A percentile compares a stretch with the other conserved stretches of the same genome.
These are phyloP conservation scores for Iguana delicatissima DNA, from an alignment of 2,797 vertebrate species.

Conservation along the genomic window DNA sequence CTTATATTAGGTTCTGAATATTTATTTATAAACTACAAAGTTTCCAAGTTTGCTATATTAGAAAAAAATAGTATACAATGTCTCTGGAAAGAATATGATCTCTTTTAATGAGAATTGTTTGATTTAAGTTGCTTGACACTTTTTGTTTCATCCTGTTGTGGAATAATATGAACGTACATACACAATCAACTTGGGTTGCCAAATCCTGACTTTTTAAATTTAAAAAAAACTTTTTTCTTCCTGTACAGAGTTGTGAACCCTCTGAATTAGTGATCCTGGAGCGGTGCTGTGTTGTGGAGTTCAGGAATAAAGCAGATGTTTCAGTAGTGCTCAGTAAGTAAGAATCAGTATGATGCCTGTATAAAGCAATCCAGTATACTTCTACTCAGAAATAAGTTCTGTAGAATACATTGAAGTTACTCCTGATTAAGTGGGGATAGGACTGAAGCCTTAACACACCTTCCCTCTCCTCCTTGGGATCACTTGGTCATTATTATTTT, in stretches of 20 bases:
- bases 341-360: neutral
- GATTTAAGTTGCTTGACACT: neutral
- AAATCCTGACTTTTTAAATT: conserved; percentile 46
- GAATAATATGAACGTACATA: neutral
- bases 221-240: conserved; percentile 45
- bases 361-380: neutral
- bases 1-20: neutral
- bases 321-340: conserved; percentile 65
- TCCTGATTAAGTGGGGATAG: too few relatives aligned
- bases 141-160: neutral
- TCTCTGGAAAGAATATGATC: neutral
- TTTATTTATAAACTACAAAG: neutral
- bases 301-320: conserved; percentile 68
- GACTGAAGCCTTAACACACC: neutral
- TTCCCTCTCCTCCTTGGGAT: neutral
- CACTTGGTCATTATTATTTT: neutral
- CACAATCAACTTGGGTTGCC: conserved; percentile 17
- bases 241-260: conserved; percentile 70
- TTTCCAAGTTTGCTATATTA: neutral
- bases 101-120: neutral
- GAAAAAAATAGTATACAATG: neutral
- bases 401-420: too few relatives aligned
- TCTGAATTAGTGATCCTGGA: conserved; percentile 68
- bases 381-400: neutral
- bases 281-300: conserved; percentile 62